phyloP scores from a whole-genome alignment of 2,113 vertebrate genomes.

The Podarcis muralis region DNA sequence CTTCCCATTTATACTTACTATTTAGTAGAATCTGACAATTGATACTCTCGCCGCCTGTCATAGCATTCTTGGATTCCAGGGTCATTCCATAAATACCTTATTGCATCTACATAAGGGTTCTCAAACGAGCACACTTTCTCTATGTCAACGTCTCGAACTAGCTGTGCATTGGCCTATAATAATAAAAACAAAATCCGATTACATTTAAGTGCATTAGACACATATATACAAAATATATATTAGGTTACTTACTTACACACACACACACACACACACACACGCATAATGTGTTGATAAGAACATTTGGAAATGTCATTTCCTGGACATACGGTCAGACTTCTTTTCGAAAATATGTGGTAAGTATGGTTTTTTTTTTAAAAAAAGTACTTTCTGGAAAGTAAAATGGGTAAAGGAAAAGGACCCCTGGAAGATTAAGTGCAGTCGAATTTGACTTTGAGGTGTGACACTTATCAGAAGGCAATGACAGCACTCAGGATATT shows the following conservation, averaged over 20 bases:
- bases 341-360: too few species aligned
- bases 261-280: not conserved
- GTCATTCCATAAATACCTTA: constrained; percentile 94
- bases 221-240: not conserved
- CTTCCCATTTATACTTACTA: constrained; percentile 83
- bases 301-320: not conserved
- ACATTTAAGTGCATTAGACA: not conserved
- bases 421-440: too few species aligned
- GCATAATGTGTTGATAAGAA: not conserved
- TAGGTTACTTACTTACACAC: not conserved
- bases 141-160: constrained; percentile 85
- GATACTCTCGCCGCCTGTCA: constrained; percentile 93
- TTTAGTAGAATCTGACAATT: constrained; percentile 95
- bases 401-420: too few species aligned
- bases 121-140: constrained; percentile 85
- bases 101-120: constrained; percentile 86
- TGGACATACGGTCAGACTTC: not conserved
- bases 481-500: not conserved
- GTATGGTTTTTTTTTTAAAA: too few species aligned
- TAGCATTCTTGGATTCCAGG: constrained; percentile 93
- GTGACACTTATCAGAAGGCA: not conserved
- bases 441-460: too few species aligned
- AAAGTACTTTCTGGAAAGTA: too few species aligned
- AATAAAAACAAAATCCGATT: constrained; percentile 14
- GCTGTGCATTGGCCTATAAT: constrained; percentile 81